Conservation (phyloP, 2,888 invertebrate species). For the Deladenus siricidicola region DNA sequence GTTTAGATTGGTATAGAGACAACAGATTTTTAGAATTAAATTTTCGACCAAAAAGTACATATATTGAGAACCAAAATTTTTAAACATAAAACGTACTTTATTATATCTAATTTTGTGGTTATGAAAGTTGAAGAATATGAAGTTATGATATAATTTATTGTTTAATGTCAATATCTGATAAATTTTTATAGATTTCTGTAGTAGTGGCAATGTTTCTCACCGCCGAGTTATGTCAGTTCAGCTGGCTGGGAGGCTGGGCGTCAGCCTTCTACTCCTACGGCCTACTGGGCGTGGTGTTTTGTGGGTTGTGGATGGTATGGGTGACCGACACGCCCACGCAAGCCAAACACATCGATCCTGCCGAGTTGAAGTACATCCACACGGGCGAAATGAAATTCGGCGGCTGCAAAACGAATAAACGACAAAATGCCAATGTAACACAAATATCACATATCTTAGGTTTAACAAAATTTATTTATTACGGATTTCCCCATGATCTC, state of each 20-base stretch:
- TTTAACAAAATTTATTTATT: constrained; percentile 3
- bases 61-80: too few relatives aligned
- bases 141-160: too few relatives aligned
- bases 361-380: constrained; percentile 35
- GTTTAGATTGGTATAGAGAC: neutral
- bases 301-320: constrained; percentile 36
- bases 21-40: too few relatives aligned
- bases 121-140: too few relatives aligned
- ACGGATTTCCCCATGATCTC: too few relatives aligned
- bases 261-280: constrained; percentile 50
- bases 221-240: constrained; percentile 49
- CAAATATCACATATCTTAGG: neutral
- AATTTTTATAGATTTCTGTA: constrained; percentile 45
- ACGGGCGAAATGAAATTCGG: constrained; percentile 1
- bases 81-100: too few relatives aligned
- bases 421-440: too few relatives aligned
- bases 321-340: constrained; percentile 41
- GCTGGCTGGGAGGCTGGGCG: constrained; percentile 48
- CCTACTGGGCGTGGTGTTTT: constrained; percentile 39
- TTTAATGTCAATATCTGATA: too few relatives aligned
- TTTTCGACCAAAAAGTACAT: too few relatives aligned
- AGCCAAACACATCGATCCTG: constrained; percentile 29
- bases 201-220: constrained; percentile 50
- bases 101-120: too few relatives aligned
- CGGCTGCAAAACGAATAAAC: neutral